Conservation (phyloP, 2,113 vertebrate species). For the Sceloporus undulatus region DNA sequence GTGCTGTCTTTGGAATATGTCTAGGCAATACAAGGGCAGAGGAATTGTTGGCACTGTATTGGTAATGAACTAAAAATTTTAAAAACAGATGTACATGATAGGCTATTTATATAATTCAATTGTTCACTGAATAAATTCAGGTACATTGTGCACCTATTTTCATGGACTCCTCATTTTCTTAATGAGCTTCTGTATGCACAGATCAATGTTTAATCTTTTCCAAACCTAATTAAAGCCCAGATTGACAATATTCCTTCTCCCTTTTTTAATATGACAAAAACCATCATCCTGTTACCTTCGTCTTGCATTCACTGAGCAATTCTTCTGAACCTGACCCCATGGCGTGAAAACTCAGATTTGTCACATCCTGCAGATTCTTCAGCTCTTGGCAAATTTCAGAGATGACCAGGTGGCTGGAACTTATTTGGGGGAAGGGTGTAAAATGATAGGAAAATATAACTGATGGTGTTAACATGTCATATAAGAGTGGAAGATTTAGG, state of each 20-base stretch:
- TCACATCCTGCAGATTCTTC: constrained; percentile 1
- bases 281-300: not conserved
- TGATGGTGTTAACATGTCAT: not conserved
- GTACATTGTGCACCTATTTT: constrained; percentile 4
- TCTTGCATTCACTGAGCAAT: not conserved
- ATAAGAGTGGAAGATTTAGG: not conserved
- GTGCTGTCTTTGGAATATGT: constrained; percentile 39
- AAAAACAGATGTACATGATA: not conserved
- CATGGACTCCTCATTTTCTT: not conserved
- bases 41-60: not conserved
- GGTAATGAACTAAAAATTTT: not conserved
- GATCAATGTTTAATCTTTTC: not conserved
- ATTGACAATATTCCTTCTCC: not conserved
- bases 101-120: not conserved
- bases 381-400: constrained; percentile 22
- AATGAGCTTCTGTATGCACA: not conserved
- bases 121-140: constrained; percentile 27
- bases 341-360: not conserved
- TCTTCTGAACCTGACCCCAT: constrained; percentile 5
- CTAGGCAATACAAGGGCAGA: constrained; percentile 15
- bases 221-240: not conserved
- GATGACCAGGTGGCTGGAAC: not conserved
- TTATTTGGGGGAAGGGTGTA: not conserved
- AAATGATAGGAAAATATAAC: not conserved
- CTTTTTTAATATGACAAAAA: not conserved